Evolutionary conservation across 2,888 invertebrate genomes (phyloP), one percentile per base, ranked within the genome.

Genomic region (Euphydryas editha): DNA sequence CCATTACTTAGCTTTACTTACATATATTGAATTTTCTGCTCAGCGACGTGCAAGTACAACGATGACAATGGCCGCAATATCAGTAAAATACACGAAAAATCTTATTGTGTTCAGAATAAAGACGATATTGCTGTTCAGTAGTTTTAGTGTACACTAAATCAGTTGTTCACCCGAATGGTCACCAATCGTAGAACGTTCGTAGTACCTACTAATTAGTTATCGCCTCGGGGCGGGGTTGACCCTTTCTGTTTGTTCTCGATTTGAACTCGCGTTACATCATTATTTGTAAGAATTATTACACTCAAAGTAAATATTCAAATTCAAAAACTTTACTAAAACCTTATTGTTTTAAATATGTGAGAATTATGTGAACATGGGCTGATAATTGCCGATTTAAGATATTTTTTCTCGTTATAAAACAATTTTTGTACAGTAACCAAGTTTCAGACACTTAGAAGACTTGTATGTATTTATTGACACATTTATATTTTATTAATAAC

Each of bases 161-260:
- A 66, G 62, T 67, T 72, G 71, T 75, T 75, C 83, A 83, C 78
- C 76, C 76, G 78, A 83, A 65, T 82, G 85, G 81, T 87, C 90
- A 76, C 91, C 92, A 92, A 92, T 92, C 80, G 85, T 78, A 76
- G 77, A 72, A 66, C 81, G 78, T 73, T 73, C 68, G 80, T 78
- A 77, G 78, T 79, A 76, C 81, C 80, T 85, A 82, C 81, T 83
- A 88, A 88, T 89, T 89, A 87, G 71, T 69, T 64, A 72, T 76
- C 67, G 72, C 71, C 78, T 66, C 73, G 76, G 86, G 88, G 90
- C 83, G 90, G 88, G 84, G 87, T 62, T 42, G 44, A 60, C 42
- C 47, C 11, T 17, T 85, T 90, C 85, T 70, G 78, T 37, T 46
- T 36, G 72, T 76, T 79, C 78, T 84, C 84, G 86, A 81, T 67